These are phyloP conservation scores for Clepsis dumicolana DNA, from an alignment of 2,888 invertebrate species.

Conservation along the genomic window DNA sequence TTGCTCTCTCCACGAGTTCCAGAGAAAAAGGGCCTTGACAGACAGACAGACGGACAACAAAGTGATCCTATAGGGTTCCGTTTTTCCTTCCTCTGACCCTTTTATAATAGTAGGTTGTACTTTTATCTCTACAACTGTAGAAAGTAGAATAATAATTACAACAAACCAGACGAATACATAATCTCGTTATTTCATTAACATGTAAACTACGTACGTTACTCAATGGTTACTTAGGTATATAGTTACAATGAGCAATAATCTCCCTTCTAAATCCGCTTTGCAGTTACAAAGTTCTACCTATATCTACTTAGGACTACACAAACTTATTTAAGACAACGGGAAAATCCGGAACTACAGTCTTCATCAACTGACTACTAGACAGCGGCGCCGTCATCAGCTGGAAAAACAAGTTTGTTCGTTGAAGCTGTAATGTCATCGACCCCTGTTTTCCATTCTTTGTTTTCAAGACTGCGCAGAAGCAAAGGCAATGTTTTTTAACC, in stretches of 20 bases:
- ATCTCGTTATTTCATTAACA: conserved; percentile 38
- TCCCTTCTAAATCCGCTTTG: conserved; percentile 38
- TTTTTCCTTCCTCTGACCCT: too few relatives aligned
- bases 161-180: not conserved
- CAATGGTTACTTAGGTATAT: not conserved
- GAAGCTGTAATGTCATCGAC: conserved; percentile 48
- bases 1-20: too few relatives aligned
- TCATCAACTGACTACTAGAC: not conserved
- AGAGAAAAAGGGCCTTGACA: too few relatives aligned
- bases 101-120: too few relatives aligned
- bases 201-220: not conserved
- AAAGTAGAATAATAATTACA: too few relatives aligned
- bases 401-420: conserved; percentile 23
- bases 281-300: not conserved
- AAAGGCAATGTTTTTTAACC: not conserved
- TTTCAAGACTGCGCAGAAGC: not conserved
- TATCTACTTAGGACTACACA: not conserved
- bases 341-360: not conserved
- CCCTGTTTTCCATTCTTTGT: conserved; percentile 35
- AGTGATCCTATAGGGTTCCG: too few relatives aligned
- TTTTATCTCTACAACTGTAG: too few relatives aligned
- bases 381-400: not conserved
- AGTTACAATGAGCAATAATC: conserved; percentile 5
- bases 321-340: conserved; percentile 1
- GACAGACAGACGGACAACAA: too few relatives aligned